Percentiles rank a stretch among this genome's conserved stretches.
These are phyloP conservation scores for Idaea straminata DNA, from an alignment of 2,888 invertebrate species.

Conservation along the genomic window DNA sequence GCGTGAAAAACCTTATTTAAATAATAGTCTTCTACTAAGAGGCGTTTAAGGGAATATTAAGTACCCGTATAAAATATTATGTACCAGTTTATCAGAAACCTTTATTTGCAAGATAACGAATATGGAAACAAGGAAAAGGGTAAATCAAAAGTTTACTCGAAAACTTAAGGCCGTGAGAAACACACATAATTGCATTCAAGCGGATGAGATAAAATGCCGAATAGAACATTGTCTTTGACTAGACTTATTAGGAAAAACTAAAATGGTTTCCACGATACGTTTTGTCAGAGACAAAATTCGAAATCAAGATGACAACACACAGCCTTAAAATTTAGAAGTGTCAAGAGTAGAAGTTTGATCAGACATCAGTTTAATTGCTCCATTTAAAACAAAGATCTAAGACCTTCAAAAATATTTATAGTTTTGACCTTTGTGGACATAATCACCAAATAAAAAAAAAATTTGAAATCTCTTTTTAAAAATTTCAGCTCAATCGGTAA, in stretches of 20 bases:
- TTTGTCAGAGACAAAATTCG: not conserved
- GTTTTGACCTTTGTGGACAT: too few relatives aligned
- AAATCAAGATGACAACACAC: not conserved
- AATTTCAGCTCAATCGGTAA: too few relatives aligned
- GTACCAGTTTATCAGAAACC: constrained; percentile 6
- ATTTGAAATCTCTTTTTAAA: too few relatives aligned
- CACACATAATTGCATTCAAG: constrained; percentile 55
- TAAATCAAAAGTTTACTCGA: constrained; percentile 30
- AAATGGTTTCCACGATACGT: not conserved
- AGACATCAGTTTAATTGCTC: too few relatives aligned
- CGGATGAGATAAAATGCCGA: constrained; percentile 64
- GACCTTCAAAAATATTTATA: too few relatives aligned
- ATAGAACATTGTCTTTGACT: constrained; percentile 19
- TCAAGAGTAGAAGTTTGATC: too few relatives aligned
- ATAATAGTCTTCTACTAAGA: not conserved
- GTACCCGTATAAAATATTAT: not conserved
- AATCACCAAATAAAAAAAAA: too few relatives aligned
- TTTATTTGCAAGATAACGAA: constrained; percentile 27
- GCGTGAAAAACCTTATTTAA: too few relatives aligned
- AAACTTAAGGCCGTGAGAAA: constrained; percentile 64
- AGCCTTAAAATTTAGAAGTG: not conserved
- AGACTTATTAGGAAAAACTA: constrained; percentile 16
- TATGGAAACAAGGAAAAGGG: constrained; percentile 17
- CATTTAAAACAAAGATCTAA: too few relatives aligned
- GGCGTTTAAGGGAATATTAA: not conserved